Evolutionary conservation across 2,888 invertebrate genomes (phyloP), one percentile per base, ranked within the genome.

Genomic region (Rhaphigaster nebulosa): DNA sequence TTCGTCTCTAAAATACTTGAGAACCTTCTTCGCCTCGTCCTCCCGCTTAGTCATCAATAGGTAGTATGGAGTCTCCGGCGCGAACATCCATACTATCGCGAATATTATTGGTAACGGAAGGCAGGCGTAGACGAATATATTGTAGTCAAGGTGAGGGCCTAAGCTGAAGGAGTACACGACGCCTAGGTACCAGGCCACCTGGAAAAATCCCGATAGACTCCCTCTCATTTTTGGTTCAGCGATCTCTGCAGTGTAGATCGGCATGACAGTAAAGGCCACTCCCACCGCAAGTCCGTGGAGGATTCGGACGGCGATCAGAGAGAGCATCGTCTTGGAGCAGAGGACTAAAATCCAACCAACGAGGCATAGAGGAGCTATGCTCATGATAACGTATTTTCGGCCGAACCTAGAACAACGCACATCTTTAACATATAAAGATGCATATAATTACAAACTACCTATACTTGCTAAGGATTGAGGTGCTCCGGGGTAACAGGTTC

Each of bases 321-420:
- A 50, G 94, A 91, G 4, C 95, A 92, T 0, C 95, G 95, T 87
- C 0, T 94, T 92, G 0, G 95, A 92, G 50, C 95, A 93, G 5
- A 92, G 38, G 15, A 91, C 88, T 18, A 92, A 52, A 23, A 92
- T n/a, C 91, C 92, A 92, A 8, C 91, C 52, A 41, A 91, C 88
- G 20, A 91, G 50, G 65, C 91, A 90, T 0, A 92, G 12, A 56
- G 92, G 92, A 3, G 92, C 89, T 91, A 92, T 1, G 12, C 88
- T 88, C 41, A 91, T 87, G 26, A 92, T 88, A 20, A 91, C 90
- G 15, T 29, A 15, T 29, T 65, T 65, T 18, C 65, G 29, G 2
- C 65, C 65, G 18, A 65, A 4, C 29, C 65, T 65, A 18, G 18
- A 65, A 65, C 65, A 65, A n/a, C 2, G n/a, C 0, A 60, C 23